Evolutionary conservation across 1,140 invertebrate genomes (phyloP).

Genomic region (Sinonovacula constricta): DNA sequence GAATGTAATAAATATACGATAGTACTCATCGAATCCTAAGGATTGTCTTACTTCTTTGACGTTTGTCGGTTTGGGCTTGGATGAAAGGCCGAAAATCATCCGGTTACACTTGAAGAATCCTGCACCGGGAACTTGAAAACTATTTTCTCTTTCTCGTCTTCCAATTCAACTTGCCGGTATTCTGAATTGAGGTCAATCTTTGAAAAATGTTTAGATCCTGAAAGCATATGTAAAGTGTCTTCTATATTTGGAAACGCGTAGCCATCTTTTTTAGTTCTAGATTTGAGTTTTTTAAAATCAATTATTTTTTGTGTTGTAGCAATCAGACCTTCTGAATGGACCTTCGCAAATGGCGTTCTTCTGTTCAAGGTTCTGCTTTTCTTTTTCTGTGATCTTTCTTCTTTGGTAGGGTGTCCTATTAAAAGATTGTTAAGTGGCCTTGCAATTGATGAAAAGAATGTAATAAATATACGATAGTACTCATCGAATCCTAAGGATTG

Average conservation of each 20-base stretch:
- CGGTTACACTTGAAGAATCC: no score
- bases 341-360: neutral
- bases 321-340: no score
- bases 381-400: no score
- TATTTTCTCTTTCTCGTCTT: conserved; percentile 53
- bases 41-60: neutral
- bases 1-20: neutral
- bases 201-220: no score
- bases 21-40: neutral
- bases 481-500: no score
- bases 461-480: neutral
- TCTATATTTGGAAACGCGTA: neutral
- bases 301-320: no score
- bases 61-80: conserved; percentile 38
- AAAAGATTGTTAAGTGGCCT: neutral
- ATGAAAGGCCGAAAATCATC: conserved; percentile 37
- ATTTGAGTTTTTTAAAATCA: neutral
- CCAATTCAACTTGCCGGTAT: conserved; percentile 54
- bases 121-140: no score
- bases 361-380: no score
- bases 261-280: neutral
- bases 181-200: no score
- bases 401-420: neutral
- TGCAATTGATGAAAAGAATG: neutral
- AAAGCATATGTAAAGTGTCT: no score